These are phyloP conservation scores for Drosophila kanapiae DNA, from an alignment of 1,140 invertebrate species.

Conservation along the genomic window DNA sequence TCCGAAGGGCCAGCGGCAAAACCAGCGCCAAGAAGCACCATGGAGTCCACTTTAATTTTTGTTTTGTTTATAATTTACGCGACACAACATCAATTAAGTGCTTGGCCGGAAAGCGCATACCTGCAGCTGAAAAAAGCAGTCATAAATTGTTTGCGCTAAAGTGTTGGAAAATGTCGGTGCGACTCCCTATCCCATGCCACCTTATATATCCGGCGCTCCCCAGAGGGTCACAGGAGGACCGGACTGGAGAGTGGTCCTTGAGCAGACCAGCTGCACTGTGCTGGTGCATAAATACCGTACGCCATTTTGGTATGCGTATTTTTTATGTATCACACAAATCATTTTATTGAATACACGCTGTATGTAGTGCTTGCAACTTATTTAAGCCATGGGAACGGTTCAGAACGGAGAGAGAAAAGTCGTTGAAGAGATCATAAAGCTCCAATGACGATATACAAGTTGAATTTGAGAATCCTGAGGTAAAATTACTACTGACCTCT, in stretches of 20 bases:
- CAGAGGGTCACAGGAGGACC: constrained; percentile 16
- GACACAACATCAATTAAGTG: constrained; percentile 83
- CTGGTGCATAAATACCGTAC: constrained; percentile 66
- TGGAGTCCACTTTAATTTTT: constrained; percentile 82
- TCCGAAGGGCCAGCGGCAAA: constrained; percentile 32
- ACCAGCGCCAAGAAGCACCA: constrained; percentile 37
- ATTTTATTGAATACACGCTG: constrained; percentile 63
- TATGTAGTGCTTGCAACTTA: constrained; percentile 22
- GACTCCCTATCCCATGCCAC: constrained; percentile 9
- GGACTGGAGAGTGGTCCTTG: not conserved
- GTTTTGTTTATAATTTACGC: constrained; percentile 84
- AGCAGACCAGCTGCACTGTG: constrained; percentile 63
- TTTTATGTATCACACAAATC: constrained; percentile 71
- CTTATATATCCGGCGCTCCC: constrained; percentile 16
- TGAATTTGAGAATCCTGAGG: not conserved
- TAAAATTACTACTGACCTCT: no score
- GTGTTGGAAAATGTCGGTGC: constrained; percentile 59
- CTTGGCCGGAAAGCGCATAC: constrained; percentile 83
- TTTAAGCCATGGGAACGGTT: constrained; percentile 44
- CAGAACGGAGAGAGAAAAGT: not conserved
- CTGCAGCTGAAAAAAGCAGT: constrained; percentile 80
- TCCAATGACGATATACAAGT: not conserved
- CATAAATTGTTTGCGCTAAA: constrained; percentile 80
- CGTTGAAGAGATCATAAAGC: not conserved
- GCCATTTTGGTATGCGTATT: constrained; percentile 70